Conservation (phyloP, 2,113 vertebrate genomes). For the Malurus elegans region DNA sequence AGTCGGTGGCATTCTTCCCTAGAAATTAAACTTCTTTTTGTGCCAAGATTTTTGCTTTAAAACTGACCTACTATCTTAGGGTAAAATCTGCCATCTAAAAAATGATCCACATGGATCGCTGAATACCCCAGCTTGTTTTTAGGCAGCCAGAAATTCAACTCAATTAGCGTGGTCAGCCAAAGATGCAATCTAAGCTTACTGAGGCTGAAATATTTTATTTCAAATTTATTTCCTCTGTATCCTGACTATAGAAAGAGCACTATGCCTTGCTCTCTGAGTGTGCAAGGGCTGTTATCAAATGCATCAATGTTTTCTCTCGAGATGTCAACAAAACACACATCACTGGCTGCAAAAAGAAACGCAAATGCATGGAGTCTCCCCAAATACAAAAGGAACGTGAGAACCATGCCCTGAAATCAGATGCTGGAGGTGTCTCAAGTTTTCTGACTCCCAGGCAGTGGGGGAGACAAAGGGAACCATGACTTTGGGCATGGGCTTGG, state of each 20-base stretch:
- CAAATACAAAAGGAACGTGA: background rate
- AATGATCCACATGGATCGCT: background rate
- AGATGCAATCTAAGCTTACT: background rate
- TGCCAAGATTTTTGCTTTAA: background rate
- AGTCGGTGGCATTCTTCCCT: background rate
- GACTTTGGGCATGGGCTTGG: background rate
- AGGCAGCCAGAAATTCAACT: conserved; percentile 13
- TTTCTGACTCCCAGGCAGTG: background rate
- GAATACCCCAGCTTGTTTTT: background rate
- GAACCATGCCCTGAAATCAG: background rate
- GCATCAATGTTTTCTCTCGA: background rate
- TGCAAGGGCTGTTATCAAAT: background rate
- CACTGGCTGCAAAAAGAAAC: background rate
- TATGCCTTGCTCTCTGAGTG: background rate
- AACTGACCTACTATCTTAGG: background rate
- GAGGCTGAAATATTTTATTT: conserved; percentile 23
- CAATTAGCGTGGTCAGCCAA: background rate
- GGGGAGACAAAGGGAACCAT: background rate
- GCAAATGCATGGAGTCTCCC: background rate
- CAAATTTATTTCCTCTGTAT: background rate
- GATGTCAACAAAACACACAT: background rate
- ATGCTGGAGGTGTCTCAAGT: background rate
- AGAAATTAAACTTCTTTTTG: background rate
- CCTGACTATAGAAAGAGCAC: background rate
- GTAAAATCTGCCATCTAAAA: conserved; percentile 30